Evolutionary conservation across 2,113 vertebrate genomes (phyloP), one percentile per base, ranked within the genome.

Genomic region (Narcine bancroftii): DNA sequence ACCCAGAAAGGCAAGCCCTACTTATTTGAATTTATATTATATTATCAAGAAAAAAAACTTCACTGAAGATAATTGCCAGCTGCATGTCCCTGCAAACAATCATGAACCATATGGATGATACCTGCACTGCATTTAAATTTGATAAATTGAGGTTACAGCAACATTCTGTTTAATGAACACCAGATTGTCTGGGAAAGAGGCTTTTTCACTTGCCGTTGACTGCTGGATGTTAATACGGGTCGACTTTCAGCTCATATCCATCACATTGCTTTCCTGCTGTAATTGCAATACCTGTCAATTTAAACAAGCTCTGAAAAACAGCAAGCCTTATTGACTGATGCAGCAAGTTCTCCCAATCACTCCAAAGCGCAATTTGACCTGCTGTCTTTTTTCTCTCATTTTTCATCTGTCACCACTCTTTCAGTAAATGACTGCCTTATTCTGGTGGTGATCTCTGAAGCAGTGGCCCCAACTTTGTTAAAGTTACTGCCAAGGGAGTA

Each of bases 231-330:
- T 87, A 36, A 87, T 36, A 15, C 53, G 36, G 33, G 6, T 60
- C 21, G 81, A 60, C 50, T 56, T 60, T 60, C 5, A 60, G 10
- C 47, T 81, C 47, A 50, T 50, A 11, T 81, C 47, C 15, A 33
- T 21, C 42, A 50, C 10, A 33, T 81, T 53, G 47, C 47, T 33
- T 50, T 50, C 77, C 26, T 50, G 45, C 45, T 81, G 6, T 63
- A 87, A 60, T 63, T 87, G 53, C 36, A 60, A 87, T 63, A 60
- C 81, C 29, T 36, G 81, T 36, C 81, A 87, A 87, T 85, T 85
- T n/a, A 85, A 56, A 19, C 50, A 33, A 56, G n/a, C 33, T 87
- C 50, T 85, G 50, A 36, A n/a, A 87, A 36, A 53, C 9, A 87
- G 6, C 33, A 87, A 63, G 33, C 0, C 53, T 9, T 13, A 36